A percentile compares a stretch with the other conserved stretches of the same genome.
Evolutionary conservation across 2,797 vertebrate species (phyloP).

Genomic region (Melanogrammus aeglefinus): DNA sequence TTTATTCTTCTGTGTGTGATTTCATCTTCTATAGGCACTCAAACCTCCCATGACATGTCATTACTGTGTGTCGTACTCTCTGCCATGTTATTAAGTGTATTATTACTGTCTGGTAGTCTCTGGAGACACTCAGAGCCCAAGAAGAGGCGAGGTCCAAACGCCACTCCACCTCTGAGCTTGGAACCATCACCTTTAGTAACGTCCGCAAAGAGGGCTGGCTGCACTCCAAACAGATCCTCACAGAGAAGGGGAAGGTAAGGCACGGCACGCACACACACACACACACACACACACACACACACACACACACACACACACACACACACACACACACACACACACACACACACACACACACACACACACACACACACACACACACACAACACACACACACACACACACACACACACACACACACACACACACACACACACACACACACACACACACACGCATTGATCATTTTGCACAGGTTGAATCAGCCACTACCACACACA

Average conservation of each 20-base stretch:
- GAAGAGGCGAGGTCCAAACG: slow-evolving; percentile 89
- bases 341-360: no score
- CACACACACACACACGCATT: no score
- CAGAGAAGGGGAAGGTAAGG: slow-evolving; percentile 94
- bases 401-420: no score
- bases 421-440: no score
- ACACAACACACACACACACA: no score
- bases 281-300: neutral
- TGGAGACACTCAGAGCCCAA: slow-evolving; percentile 84
- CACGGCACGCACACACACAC: neutral
- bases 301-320: no score
- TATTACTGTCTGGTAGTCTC: slow-evolving; percentile 74
- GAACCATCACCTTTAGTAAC: slow-evolving; percentile 84
- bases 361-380: no score
- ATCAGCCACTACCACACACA: no score
- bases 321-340: no score
- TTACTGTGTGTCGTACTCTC: neutral
- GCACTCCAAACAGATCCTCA: slow-evolving; percentile 94
- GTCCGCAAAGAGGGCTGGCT: slow-evolving; percentile 93
- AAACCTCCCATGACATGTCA: neutral
- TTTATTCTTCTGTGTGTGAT: neutral
- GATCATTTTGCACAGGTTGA: no score
- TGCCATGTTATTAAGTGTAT: neutral
- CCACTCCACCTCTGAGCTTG: slow-evolving; percentile 93
- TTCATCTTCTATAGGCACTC: neutral